A percentile compares a stretch with the other conserved stretches of the same genome.
Conservation (phyloP, 2,113 vertebrate genomes). For the Struthio camelus region DNA sequence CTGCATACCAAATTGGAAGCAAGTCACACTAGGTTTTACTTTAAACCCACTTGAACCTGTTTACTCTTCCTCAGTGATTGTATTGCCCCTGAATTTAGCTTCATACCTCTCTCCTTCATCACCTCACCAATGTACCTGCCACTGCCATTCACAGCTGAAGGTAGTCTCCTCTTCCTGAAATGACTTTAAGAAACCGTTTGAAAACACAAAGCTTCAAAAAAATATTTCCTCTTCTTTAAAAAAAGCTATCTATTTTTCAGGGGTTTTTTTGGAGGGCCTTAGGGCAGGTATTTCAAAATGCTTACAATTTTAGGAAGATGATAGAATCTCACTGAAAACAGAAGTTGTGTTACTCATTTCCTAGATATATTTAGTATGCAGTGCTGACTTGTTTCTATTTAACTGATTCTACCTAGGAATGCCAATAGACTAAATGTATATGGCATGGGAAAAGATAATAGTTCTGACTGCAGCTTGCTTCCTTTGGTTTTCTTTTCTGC, state of each 20-base stretch:
- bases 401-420: neutral
- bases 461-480: neutral
- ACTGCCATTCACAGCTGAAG: neutral
- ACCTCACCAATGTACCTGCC: neutral
- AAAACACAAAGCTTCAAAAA: neutral
- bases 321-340: neutral
- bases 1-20: neutral
- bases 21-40: neutral
- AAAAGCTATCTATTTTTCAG: neutral
- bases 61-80: neutral
- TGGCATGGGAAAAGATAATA: neutral
- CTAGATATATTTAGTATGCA: neutral
- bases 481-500: neutral
- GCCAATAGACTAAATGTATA: neutral
- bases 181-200: neutral
- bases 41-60: neutral
- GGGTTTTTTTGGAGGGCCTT: neutral
- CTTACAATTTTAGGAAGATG: neutral
- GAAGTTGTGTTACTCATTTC: neutral
- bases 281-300: neutral
- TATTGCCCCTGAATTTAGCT: neutral
- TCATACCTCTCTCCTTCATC: neutral
- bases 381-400: neutral
- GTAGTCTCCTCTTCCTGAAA: neutral
- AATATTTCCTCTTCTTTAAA: neutral